Conservation (phyloP, 2,113 vertebrate genomes). For the Paradoxurus hermaphroditus region DNA sequence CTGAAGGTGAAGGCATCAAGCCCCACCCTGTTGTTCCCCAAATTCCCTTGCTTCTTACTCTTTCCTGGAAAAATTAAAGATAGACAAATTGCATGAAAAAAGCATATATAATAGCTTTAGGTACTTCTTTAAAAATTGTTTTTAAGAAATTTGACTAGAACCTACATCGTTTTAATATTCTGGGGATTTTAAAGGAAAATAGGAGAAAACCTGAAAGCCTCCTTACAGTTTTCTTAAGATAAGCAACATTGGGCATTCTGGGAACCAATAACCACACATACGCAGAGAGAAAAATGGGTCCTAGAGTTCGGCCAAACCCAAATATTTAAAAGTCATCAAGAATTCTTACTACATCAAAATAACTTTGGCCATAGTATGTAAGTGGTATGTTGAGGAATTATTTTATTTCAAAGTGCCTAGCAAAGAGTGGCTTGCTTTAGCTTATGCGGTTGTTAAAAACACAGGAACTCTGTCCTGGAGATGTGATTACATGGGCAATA, state of each 20-base stretch:
- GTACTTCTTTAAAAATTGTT: not conserved
- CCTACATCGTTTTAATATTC: not conserved
- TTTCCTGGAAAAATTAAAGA: not conserved
- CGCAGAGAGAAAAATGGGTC: not conserved
- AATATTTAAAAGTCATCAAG: not conserved
- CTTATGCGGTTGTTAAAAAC: not conserved
- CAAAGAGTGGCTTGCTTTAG: not conserved
- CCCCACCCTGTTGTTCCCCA: not conserved
- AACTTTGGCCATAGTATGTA: not conserved
- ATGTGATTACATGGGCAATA: not conserved
- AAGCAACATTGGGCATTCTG: not conserved
- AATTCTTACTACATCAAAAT: not conserved
- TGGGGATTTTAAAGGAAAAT: not conserved
- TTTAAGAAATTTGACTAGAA: not conserved
- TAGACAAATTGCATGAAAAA: not conserved
- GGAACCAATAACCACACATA: not conserved
- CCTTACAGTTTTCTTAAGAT: not conserved
- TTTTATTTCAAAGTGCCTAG: not conserved
- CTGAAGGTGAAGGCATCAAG: accelerated
- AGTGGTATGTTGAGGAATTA: not conserved
- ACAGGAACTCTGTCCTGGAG: not conserved
- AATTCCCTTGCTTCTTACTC: not conserved
- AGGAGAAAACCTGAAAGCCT: not conserved
- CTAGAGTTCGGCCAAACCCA: not conserved
- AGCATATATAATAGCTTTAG: not conserved